phyloP scores from a whole-genome alignment of 2,888 invertebrate genomes.

The Luperina nickerlii region DNA sequence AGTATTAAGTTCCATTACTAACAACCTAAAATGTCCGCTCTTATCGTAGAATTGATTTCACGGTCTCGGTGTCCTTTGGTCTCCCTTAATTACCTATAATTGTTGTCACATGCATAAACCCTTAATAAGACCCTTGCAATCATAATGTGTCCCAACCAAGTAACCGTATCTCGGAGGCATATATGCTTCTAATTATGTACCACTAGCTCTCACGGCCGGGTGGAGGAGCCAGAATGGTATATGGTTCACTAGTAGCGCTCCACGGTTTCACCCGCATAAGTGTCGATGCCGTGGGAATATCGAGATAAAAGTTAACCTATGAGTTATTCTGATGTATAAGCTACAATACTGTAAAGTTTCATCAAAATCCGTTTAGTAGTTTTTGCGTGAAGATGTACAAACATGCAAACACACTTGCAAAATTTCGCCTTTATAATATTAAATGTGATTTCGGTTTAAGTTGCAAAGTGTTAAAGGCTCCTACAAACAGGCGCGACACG shows the following conservation, averaged over 20 bases:
- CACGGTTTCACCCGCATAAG: too few relatives aligned
- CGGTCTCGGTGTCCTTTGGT: constrained; percentile 31
- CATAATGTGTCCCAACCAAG: constrained; percentile 37
- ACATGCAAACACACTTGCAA: too few relatives aligned
- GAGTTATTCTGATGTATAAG: too few relatives aligned
- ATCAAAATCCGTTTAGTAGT: too few relatives aligned
- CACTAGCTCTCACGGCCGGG: constrained; percentile 29
- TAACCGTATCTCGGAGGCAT: constrained; percentile 47
- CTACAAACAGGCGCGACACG: too few relatives aligned
- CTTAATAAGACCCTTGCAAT: constrained; percentile 35
- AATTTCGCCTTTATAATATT: too few relatives aligned
- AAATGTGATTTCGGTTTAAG: too few relatives aligned
- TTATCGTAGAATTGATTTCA: constrained; percentile 38
- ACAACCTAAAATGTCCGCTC: background rate
- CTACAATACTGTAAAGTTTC: too few relatives aligned
- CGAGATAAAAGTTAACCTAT: too few relatives aligned
- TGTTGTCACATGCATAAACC: constrained; percentile 35
- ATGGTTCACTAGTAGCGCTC: background rate
- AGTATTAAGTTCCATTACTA: background rate
- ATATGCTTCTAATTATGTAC: constrained; percentile 63
- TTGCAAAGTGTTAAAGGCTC: too few relatives aligned
- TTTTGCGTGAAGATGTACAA: too few relatives aligned
- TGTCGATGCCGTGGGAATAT: too few relatives aligned
- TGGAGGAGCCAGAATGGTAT: constrained; percentile 4
- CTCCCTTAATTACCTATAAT: constrained; percentile 37